Evolutionary conservation across 1,140 invertebrate genomes (phyloP), one percentile per base, ranked within the genome.

Genomic region (Drosophila melanica): DNA sequence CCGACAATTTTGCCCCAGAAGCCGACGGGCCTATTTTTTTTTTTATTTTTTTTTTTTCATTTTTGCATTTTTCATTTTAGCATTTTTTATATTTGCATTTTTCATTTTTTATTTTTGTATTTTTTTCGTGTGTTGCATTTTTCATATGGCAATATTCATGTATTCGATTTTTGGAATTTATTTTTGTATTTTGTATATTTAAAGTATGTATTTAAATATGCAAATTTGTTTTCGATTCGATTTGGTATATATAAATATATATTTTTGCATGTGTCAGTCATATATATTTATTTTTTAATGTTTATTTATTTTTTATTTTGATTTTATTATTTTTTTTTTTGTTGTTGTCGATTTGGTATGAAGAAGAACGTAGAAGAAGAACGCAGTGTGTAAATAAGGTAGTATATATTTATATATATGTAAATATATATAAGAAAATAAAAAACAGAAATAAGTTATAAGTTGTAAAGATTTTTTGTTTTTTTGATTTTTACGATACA

Each of bases 1-100:
- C 98, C 98, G 82, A 99, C 98, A 92, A 99, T 98, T 93, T 99
- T 99, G 81, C 98, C 98, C 98, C 98, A 99, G 68, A 99, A 97
- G 91, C 98, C 98, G 90, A 99, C 98, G 79, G 99, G 99, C 94
- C 97, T 98, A 33, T 42, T 55, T 30, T 35, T 33, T 35, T 55
- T 45, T 60, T 1, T 2, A 48, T 78, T 66, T 72, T 58, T 45
- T 20, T 39, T 73, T 76, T 84, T 81, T 48, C 58, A 69, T 72
- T 76, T 80, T 69, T 33, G 20, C 77, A 75, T 69, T 68, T 75
- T 71, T 59, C 57, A 41, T 68, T 54, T 65, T 41, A n/a, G n/a
- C n/a, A n/a, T 51, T 42, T 62, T 75, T 65, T 72, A 57, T 44
- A 33, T 47, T 72, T 67, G 80, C 60, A 16, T 82, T 75, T 89